Evolutionary conservation across 2,797 vertebrate genomes (phyloP).

Genomic region (Enteromius anoplus): DNA sequence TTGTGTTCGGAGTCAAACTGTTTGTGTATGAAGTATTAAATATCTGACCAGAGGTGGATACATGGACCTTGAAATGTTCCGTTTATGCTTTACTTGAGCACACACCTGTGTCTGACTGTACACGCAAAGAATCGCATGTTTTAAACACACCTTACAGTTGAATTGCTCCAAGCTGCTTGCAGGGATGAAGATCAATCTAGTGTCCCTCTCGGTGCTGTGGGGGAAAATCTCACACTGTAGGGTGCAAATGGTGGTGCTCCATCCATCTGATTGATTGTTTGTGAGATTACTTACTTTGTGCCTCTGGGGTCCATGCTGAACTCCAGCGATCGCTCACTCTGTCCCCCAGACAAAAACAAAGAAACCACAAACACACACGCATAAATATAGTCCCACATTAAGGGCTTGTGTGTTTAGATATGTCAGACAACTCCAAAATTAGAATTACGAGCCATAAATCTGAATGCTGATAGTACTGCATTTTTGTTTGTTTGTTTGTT

Average conservation of each 20-base stretch:
- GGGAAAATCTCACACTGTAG: constrained; percentile 32
- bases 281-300: constrained; percentile 49
- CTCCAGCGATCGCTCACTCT: constrained; percentile 19
- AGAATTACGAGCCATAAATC: constrained; percentile 24
- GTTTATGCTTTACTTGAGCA: constrained; percentile 31
- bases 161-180: constrained; percentile 1
- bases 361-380: neutral
- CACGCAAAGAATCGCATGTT: constrained; percentile 28
- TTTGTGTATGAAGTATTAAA: constrained; percentile 43
- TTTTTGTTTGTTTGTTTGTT: neutral
- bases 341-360: constrained; percentile 28
- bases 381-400: neutral
- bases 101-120: constrained; percentile 34
- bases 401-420: neutral
- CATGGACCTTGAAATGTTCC: constrained; percentile 24
- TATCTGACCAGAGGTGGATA: constrained; percentile 35
- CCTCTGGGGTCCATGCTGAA: constrained; percentile 39
- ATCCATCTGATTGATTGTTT: constrained; percentile 52
- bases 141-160: constrained; percentile 30
- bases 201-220: constrained; percentile 44
- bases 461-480: constrained; percentile 37
- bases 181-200: constrained; percentile 36
- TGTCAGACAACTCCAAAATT: constrained; percentile 5
- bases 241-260: constrained; percentile 45
- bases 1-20: constrained; percentile 53